Evolutionary conservation across 2,888 invertebrate genomes (phyloP).

Genomic region (Agonopterix heracliana): DNA sequence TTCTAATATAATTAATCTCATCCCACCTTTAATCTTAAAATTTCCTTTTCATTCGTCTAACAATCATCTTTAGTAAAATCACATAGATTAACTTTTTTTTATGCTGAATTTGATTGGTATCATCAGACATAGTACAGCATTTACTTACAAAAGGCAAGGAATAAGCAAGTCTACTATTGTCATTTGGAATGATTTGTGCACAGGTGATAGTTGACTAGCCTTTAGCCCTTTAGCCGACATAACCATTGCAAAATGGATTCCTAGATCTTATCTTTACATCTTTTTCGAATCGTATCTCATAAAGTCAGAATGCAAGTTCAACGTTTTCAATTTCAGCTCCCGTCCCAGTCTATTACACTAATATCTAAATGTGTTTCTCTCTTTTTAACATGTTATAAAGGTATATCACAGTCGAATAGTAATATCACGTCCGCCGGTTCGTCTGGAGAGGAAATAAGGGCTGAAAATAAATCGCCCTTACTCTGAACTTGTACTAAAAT

Average conservation of each 20-base stretch:
- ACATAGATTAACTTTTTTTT: not conserved
- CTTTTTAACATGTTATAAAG: too few species aligned
- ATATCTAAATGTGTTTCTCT: constrained; percentile 1
- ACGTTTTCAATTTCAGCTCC: too few species aligned
- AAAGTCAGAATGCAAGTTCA: too few species aligned
- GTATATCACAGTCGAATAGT: constrained; percentile 16
- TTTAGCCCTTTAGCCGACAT: too few species aligned
- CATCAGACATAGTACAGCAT: not conserved
- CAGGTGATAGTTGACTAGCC: too few species aligned
- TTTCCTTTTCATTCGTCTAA: constrained; percentile 15
- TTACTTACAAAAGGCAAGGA: too few species aligned
- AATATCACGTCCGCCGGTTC: constrained; percentile 30
- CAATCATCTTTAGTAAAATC: too few species aligned
- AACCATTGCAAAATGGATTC: too few species aligned
- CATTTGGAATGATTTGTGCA: too few species aligned
- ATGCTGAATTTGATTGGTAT: not conserved
- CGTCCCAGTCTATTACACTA: not conserved
- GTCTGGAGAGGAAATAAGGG: constrained; percentile 63
- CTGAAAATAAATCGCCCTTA: constrained; percentile 72
- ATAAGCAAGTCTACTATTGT: too few species aligned
- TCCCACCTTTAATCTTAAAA: constrained; percentile 39
- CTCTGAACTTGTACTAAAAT: constrained; percentile 65
- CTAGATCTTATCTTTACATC: too few species aligned
- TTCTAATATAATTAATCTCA: constrained; percentile 53
- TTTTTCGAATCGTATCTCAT: too few species aligned